phyloP scores from a whole-genome alignment of 2,113 vertebrate genomes.

The Colossoma macropomum region DNA sequence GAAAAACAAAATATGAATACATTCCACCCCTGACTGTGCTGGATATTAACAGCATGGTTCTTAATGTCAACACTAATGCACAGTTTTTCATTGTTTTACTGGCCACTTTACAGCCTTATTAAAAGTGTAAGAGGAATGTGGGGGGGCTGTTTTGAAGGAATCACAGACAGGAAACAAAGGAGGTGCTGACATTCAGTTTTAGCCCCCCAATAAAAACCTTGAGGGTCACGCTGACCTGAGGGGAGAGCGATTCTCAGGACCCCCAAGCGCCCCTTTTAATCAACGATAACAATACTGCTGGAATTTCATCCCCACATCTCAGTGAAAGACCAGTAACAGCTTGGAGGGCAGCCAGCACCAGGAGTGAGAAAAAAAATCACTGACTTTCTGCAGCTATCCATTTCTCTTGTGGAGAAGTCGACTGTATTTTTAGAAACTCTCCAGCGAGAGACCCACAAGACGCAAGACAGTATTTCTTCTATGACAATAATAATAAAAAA shows the following conservation, averaged over 20 bases:
- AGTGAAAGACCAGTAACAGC: slow-evolving; percentile 22
- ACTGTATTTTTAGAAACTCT: slow-evolving; percentile 11
- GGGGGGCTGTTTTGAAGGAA: slow-evolving; percentile 46
- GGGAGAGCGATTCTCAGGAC: slow-evolving; percentile 55
- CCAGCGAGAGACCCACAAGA: background rate
- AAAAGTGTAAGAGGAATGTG: slow-evolving; percentile 19
- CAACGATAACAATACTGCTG: slow-evolving; percentile 41
- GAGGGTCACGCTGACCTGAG: slow-evolving; percentile 35
- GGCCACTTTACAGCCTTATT: slow-evolving; percentile 42
- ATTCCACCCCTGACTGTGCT: background rate
- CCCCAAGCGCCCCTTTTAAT: slow-evolving; percentile 48
- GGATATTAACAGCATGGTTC: background rate
- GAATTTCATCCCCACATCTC: slow-evolving; percentile 40
- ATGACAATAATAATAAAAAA: background rate
- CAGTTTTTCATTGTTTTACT: slow-evolving; percentile 43
- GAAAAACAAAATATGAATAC: background rate
- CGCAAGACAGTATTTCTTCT: background rate
- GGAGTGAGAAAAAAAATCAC: slow-evolving; percentile 1
- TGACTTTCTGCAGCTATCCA: background rate
- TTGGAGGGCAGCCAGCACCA: slow-evolving; percentile 29
- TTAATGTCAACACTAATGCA: slow-evolving; percentile 26
- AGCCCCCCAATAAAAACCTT: slow-evolving; percentile 52
- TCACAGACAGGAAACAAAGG: slow-evolving; percentile 50
- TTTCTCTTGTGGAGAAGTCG: background rate
- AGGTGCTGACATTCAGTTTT: slow-evolving; percentile 54